These are phyloP conservation scores for Henicopernis longicauda DNA, from an alignment of 2,113 vertebrate genomes.

Conservation along the genomic window DNA sequence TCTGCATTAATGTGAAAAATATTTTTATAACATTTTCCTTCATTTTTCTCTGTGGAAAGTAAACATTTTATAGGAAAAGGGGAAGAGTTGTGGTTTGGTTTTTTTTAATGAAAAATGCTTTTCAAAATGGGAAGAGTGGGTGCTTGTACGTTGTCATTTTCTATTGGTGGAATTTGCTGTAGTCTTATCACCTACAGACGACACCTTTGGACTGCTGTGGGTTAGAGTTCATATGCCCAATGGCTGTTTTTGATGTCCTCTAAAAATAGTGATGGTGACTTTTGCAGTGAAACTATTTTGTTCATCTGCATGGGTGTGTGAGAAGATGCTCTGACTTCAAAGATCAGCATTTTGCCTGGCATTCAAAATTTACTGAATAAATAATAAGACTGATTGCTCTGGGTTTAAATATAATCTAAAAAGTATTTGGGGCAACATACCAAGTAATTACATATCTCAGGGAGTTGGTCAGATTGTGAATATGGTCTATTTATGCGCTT, in stretches of 20 bases:
- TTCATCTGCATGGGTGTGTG: background rate
- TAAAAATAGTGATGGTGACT: background rate
- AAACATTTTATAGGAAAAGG: background rate
- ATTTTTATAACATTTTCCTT: background rate
- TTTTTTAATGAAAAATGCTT: background rate
- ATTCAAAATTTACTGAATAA: background rate
- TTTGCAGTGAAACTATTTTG: background rate
- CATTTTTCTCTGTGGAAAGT: background rate
- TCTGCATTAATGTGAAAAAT: background rate
- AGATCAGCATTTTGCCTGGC: background rate
- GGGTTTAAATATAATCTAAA: background rate
- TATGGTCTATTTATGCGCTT: background rate
- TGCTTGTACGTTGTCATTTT: background rate
- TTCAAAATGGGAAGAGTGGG: background rate
- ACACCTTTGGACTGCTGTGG: background rate
- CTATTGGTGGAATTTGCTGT: background rate
- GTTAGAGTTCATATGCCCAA: background rate
- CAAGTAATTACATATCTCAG: background rate
- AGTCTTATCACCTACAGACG: background rate
- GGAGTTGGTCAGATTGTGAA: background rate
- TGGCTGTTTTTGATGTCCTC: background rate
- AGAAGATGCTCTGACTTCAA: background rate
- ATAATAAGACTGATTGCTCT: background rate
- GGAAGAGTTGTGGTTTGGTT: background rate
- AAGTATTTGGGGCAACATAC: background rate